Evolutionary conservation across 1,140 invertebrate genomes (phyloP), one percentile per base, ranked within the genome.

Genomic region (Pararge aegeria): DNA sequence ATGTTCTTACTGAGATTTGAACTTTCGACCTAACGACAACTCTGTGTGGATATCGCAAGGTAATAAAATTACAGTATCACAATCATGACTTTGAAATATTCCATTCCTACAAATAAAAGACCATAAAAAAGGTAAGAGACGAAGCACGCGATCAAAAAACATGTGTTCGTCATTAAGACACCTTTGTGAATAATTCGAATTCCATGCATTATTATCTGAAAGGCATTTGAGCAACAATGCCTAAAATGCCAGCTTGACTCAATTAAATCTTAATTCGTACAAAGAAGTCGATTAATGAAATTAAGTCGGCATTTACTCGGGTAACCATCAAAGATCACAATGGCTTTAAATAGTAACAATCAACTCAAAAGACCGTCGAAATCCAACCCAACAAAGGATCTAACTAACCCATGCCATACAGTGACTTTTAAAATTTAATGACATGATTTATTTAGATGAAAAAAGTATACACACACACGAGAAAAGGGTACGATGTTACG

Each of bases 341-440:
- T 84, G 66, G 79, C 63, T 59, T 64, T 88, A 88, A 88, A 88
- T 85, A 83, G 83, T 83, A 83, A 89, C 85, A 87, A 88, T 87
- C 80, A 73, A 83, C 66, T 78, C 61, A 86, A 81, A 83, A 67
- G 76, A 80, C 75, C 64, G 75, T 80, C 80, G 72, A 83, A 75
- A 70, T 67, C 66, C 73, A 64, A 58, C 42, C 40, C 73, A 89
- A 89, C 86, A 89, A 89, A 89, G 68, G 83, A 72, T 67, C 80
- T 89, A 89, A 89, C 86, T 87, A 89, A 87, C 86, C 68, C 78
- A 53, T 64, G 78, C 78, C 68, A 71, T 73, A 80, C 74, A 69
- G 83, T 89, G 87, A 89, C 87, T 89, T 87, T 89, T 87, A 89
- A 89, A 87, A 83, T 87, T 87, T 89, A 89, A 89, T 87, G 87